phyloP scores from a whole-genome alignment of 2,113 vertebrate species.

The Petromus typicus region DNA sequence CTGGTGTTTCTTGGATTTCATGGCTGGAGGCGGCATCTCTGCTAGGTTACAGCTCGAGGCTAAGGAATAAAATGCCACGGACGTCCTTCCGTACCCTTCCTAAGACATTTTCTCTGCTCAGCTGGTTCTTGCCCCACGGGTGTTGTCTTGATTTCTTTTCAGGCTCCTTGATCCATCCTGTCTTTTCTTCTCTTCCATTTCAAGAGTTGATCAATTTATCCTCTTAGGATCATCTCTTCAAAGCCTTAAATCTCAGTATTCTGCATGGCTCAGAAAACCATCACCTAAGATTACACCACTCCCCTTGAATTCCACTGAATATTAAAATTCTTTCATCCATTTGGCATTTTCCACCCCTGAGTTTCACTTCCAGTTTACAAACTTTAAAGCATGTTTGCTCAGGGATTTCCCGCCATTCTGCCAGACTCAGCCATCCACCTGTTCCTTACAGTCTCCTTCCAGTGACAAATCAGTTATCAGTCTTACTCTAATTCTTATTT shows the following conservation, averaged over 20 bases:
- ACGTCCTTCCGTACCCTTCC: background rate
- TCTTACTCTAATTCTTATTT: background rate
- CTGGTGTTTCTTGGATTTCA: constrained; percentile 61
- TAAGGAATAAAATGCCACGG: constrained; percentile 58
- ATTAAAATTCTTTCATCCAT: background rate
- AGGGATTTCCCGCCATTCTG: background rate
- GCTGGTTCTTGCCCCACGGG: background rate
- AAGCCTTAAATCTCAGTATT: background rate
- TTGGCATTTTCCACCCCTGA: background rate
- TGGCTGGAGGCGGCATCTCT: background rate
- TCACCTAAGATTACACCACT: background rate
- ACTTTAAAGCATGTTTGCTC: background rate
- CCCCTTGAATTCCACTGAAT: background rate
- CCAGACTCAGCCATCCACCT: background rate
- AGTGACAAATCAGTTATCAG: background rate
- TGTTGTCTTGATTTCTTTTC: background rate
- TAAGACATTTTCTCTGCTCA: background rate
- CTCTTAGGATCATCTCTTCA: background rate
- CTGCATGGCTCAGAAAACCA: background rate
- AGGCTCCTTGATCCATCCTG: background rate
- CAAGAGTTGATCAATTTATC: background rate
- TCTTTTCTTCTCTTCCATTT: background rate
- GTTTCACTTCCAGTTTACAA: background rate
- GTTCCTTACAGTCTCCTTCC: background rate
- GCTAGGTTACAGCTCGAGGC: constrained; percentile 42